phyloP scores from a whole-genome alignment of 2,888 invertebrate species.

The Hemicrepidius hirtus region DNA sequence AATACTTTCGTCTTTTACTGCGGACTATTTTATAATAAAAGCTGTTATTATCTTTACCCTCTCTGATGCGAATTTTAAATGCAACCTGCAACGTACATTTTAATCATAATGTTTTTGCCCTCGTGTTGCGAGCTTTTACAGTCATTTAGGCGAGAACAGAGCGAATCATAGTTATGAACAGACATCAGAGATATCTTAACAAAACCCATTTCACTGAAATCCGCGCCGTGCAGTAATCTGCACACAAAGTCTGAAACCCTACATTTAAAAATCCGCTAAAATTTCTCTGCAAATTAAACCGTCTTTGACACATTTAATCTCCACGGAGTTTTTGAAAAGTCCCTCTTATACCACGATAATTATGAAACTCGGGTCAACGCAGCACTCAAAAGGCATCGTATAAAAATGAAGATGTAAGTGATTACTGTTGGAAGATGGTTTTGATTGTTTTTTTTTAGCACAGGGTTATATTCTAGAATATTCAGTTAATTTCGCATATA shows the following conservation, averaged over 20 bases:
- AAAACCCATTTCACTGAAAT: conserved; percentile 66
- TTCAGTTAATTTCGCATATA: too few species aligned
- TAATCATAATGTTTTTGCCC: conserved; percentile 67
- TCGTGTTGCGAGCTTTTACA: conserved; percentile 62
- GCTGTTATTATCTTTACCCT: not conserved
- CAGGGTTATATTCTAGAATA: too few species aligned
- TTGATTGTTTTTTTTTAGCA: conserved; percentile 49
- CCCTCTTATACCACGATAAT: conserved; percentile 45
- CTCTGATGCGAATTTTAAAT: conserved; percentile 24
- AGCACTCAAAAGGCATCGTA: conserved; percentile 49
- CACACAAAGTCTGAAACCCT: conserved; percentile 67
- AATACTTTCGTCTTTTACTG: too few species aligned
- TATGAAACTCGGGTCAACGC: conserved; percentile 48
- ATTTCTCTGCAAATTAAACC: conserved; percentile 72
- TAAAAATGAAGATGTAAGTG: conserved; percentile 59
- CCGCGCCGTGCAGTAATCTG: conserved; percentile 64
- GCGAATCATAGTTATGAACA: conserved; percentile 66
- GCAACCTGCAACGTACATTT: conserved; percentile 57
- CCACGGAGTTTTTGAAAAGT: conserved; percentile 55
- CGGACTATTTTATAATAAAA: not conserved
- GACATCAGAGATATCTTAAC: conserved; percentile 66
- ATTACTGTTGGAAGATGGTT: conserved; percentile 60
- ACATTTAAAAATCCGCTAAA: conserved; percentile 71
- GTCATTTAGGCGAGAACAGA: conserved; percentile 69
- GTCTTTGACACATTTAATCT: conserved; percentile 72